These are phyloP conservation scores for Melipona bicolor DNA, from an alignment of 2,888 invertebrate genomes.

Conservation along the genomic window DNA sequence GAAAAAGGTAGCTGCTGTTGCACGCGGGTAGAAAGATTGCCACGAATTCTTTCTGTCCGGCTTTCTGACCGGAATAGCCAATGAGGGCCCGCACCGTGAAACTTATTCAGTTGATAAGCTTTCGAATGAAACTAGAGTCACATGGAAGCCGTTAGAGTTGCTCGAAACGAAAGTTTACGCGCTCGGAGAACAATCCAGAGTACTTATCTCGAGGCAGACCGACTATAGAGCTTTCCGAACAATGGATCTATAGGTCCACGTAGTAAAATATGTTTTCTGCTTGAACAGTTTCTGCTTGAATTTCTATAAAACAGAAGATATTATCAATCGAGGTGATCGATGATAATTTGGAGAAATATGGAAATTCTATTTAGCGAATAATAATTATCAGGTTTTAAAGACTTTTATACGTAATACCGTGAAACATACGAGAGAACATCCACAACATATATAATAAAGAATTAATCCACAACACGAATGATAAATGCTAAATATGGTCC, in stretches of 20 bases:
- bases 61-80: neutral
- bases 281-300: too few relatives aligned
- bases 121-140: neutral
- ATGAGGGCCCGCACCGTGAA: neutral
- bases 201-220: too few relatives aligned
- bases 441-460: too few relatives aligned
- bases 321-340: neutral
- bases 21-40: neutral
- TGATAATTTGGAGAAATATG: neutral
- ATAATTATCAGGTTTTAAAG: too few relatives aligned
- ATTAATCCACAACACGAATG: too few relatives aligned
- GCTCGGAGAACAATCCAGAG: conserved; percentile 3
- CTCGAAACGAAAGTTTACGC: conserved; percentile 16
- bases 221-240: too few relatives aligned
- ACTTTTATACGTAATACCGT: too few relatives aligned
- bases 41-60: conserved; percentile 4
- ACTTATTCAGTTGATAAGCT: neutral
- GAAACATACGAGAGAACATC: too few relatives aligned
- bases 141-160: neutral
- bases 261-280: too few relatives aligned
- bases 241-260: too few relatives aligned
- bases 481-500: too few relatives aligned
- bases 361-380: neutral
- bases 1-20: conserved; percentile 5
- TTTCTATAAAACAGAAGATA: neutral